Evolutionary conservation across 92 coral and sea anemone genomes (phyloP), one percentile per base, ranked within the genome.

Genomic region (Chrysogorgia sp.): DNA sequence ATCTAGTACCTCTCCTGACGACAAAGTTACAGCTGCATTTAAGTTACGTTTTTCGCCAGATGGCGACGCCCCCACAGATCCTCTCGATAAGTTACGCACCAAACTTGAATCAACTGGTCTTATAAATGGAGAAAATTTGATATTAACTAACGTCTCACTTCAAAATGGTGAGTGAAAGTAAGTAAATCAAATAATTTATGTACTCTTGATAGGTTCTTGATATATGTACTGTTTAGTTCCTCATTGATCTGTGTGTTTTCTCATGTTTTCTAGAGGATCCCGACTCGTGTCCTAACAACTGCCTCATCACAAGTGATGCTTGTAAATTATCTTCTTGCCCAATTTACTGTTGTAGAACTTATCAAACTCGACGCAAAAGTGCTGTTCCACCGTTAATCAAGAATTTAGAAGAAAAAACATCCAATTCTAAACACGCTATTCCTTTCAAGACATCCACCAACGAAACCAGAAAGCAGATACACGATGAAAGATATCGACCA

Each of bases 41-140:
- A 85, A 85, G 37, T 58, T 91, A 17, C 65, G 86, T n/a, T 94
- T 94, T 58, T 79, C 97, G 12, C 98, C 98, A 0, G 98, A 94
- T 67, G 96, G 90, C 43, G 93, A 91, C 62, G 90, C 98, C 0
- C 96, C 96, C 1, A 28, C 81, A 14, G 96, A 94, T 41, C 97
- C 97, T 31, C 77, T 94, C 33, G 83, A 89, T 35, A 59, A 77
- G 53, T 79, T 94, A 14, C 77, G 90, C 7, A 72, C 65, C 10
- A 34, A 33, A n/a, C 79, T 72, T 14, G 79, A 72, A 17, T 52
- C 79, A 53, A 20, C 34, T 10, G 79, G 79, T 56, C 52, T 72
- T 40, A 40, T 72, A n/a, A 29, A 56, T 26, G 79, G 79, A 4
- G 79, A 72, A 34, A 72, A 55, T 7, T 50, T 72, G 8, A 17